Evolutionary conservation across 1,140 invertebrate genomes (phyloP).

Genomic region (Plutomurus gul): DNA sequence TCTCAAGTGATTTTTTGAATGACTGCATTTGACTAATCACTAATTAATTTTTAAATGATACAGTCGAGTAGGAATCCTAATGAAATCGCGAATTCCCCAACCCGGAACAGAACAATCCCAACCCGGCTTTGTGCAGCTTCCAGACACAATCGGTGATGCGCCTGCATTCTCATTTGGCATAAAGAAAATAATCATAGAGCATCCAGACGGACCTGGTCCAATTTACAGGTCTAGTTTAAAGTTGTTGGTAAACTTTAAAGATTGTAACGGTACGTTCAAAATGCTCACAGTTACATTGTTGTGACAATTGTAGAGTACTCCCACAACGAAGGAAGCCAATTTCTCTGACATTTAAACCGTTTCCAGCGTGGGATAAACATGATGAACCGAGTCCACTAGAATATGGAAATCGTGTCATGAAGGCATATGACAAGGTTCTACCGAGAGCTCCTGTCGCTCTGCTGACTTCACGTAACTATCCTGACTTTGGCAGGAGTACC

Average conservation of each 20-base stretch:
- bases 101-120: background rate
- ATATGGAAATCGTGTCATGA: background rate
- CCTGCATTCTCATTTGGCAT: background rate
- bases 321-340: constrained; percentile 4
- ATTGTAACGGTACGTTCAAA: background rate
- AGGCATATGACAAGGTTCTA: background rate
- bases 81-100: background rate
- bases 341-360: constrained; percentile 36
- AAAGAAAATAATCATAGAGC: background rate
- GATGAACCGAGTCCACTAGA: constrained; percentile 16
- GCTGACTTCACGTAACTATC: background rate
- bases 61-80: background rate
- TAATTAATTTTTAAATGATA: too few species aligned
- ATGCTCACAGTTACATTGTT: background rate
- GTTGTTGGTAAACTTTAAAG: background rate
- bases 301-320: background rate
- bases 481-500: background rate
- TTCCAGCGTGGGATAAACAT: background rate
- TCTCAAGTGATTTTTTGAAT: too few species aligned
- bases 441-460: background rate
- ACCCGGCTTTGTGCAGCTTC: background rate
- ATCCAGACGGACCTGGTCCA: background rate
- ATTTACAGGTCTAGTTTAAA: background rate
- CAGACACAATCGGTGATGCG: background rate
- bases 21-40: too few species aligned